Evolutionary conservation across 1,140 invertebrate genomes (phyloP).

Genomic region (Drosophila subpulchrella): DNA sequence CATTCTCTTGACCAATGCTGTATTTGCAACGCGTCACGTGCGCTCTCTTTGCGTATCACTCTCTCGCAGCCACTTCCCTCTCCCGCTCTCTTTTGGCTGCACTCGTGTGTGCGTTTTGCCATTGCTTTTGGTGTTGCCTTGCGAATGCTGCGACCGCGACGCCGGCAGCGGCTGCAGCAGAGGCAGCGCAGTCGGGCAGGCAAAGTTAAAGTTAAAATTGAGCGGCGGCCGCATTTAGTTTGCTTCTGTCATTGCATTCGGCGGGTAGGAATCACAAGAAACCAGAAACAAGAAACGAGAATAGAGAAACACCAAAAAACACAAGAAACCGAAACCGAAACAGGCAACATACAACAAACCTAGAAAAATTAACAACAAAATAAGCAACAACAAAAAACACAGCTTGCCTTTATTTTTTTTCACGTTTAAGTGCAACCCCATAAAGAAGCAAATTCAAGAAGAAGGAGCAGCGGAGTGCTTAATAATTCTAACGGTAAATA

Average conservation of each 20-base stretch:
- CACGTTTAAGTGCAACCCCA: slow-evolving; percentile 31
- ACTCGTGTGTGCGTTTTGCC: slow-evolving; percentile 46
- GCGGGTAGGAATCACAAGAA: slow-evolving; percentile 54
- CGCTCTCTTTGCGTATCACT: slow-evolving; percentile 40
- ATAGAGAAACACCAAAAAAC: slow-evolving; percentile 16
- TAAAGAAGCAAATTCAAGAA: slow-evolving; percentile 1
- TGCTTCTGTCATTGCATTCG: slow-evolving; percentile 79
- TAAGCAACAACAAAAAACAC: slow-evolving; percentile 16
- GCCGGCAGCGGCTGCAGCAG: slow-evolving; percentile 27
- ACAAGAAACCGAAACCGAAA: slow-evolving; percentile 34
- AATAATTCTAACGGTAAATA: slow-evolving; percentile 70
- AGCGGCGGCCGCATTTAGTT: slow-evolving; percentile 70
- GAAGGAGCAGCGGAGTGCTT: slow-evolving; percentile 26
- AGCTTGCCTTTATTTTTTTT: slow-evolving; percentile 38
- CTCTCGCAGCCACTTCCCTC: neutral
- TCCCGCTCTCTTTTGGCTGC: slow-evolving; percentile 24
- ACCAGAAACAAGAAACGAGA: slow-evolving; percentile 5
- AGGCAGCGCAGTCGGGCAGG: slow-evolving; percentile 19
- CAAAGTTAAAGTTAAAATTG: slow-evolving; percentile 70
- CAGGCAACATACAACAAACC: slow-evolving; percentile 17
- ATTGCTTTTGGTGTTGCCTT: slow-evolving; percentile 55
- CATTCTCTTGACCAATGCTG: neutral
- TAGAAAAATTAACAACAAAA: slow-evolving; percentile 9
- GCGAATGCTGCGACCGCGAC: slow-evolving; percentile 48
- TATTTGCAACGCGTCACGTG: slow-evolving; percentile 61